Base-by-base conservation (phyloP, 2,888 invertebrate species). In the Pocota personata region DNA sequence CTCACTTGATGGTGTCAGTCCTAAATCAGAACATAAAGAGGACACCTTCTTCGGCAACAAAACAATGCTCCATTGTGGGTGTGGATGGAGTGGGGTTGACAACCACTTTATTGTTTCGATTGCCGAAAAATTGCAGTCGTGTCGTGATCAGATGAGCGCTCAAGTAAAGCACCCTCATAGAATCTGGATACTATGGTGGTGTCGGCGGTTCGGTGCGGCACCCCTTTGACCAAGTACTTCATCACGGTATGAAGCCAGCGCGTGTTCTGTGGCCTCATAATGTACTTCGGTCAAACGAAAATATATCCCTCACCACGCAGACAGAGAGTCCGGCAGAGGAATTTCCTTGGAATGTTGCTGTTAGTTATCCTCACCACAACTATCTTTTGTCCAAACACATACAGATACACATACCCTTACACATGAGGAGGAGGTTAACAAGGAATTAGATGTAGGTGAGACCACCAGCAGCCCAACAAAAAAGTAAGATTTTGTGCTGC, bases 381-480 rank as follows among this genome's bases (percentile, higher is more conserved):
- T 55, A 71, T 86, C 50, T 84, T 57, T 71, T 84, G 50, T 52
- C 27, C 21, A 58, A 66, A 71, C 24, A 58, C 50, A 73, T 52
- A 78, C 37, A 24, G 66, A 19, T 35, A 24, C 24, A 16, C 46
- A 16, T 19, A n/a, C 30, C n/a, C 14, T 2, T 12, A 52, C 19
- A 14, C 1, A 21, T 2, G 35, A 6, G 14, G 35, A 46, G 19
- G 48, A 71, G 58, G 64, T 80, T 71, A 69, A 76, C 80, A 76
- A 76, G 80, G 58, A 84, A 80, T 84, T 76, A 84, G 80, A 80
- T 80, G 75, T 84, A 66, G 73, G 73, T 79, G 62, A 62, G 64
- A 75, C 79, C 66, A 60, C 58, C 57, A 37, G 24, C 3, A 72
- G 21, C 37, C 19, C 14, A 27, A 8, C 71, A 37, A 57, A 50